A percentile compares a stretch with the other conserved stretches of the same genome.
These are phyloP conservation scores for Nomada hirtipes DNA, from an alignment of 2,888 invertebrate species.

Conservation along the genomic window DNA sequence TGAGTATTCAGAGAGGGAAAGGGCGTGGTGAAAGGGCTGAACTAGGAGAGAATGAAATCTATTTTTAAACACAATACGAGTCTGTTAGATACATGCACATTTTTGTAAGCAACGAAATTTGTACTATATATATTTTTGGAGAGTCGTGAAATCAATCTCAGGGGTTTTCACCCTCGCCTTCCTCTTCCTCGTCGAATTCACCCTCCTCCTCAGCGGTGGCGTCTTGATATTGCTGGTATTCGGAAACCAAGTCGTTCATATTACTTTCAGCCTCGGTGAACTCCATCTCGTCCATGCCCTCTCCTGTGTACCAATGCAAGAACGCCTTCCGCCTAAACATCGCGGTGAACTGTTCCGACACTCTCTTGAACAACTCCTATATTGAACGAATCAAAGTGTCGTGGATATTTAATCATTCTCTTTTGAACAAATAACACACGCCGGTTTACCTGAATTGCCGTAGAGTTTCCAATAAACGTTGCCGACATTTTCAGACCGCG, in stretches of 20 bases:
- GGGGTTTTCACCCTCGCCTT: slow-evolving; percentile 83
- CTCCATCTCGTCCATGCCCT: slow-evolving; percentile 99
- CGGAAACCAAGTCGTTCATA: slow-evolving; percentile 96
- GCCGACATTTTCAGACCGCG: slow-evolving; percentile 88
- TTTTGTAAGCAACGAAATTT: slow-evolving; percentile 13
- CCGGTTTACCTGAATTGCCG: slow-evolving; percentile 85
- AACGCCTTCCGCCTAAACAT: slow-evolving; percentile 89
- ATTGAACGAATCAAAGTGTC: background rate
- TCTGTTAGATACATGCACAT: slow-evolving; percentile 11
- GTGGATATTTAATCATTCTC: background rate
- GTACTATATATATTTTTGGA: slow-evolving; percentile 10
- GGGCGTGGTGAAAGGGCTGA: slow-evolving; percentile 1
- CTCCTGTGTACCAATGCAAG: slow-evolving; percentile 90
- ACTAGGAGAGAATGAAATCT: slow-evolving; percentile 3
- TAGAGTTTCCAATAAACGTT: slow-evolving; percentile 87
- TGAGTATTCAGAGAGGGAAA: background rate
- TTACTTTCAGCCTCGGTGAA: slow-evolving; percentile 99
- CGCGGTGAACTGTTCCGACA: slow-evolving; percentile 87
- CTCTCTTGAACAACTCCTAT: slow-evolving; percentile 86
- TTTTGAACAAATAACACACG: too few species aligned
- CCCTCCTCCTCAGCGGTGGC: slow-evolving; percentile 95
- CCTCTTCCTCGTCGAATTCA: slow-evolving; percentile 92
- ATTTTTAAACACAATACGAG: slow-evolving; percentile 16
- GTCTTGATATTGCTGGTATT: slow-evolving; percentile 98
- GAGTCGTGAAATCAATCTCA: slow-evolving; percentile 55